Percentiles rank a stretch among this genome's conserved stretches.
phyloP scores from a whole-genome alignment of 1,140 invertebrate species.

The Hyphantria cunea region DNA sequence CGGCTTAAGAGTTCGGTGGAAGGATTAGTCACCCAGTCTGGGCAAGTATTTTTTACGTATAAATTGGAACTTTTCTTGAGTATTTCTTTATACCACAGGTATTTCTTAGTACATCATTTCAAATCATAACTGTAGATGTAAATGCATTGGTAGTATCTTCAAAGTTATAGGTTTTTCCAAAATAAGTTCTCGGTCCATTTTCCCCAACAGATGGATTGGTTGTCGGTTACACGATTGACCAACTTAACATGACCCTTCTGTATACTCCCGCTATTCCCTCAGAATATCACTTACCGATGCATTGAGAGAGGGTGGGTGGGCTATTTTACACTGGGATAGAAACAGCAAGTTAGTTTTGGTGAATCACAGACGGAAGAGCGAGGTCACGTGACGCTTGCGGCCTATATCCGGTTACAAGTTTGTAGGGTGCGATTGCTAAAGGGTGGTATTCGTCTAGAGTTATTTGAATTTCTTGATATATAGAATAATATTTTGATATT shows the following conservation, averaged over 20 bases:
- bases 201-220: slow-evolving; percentile 37
- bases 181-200: slow-evolving; percentile 45
- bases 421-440: slow-evolving; percentile 23
- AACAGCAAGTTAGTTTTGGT: slow-evolving; percentile 43
- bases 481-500: slow-evolving; percentile 5
- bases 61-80: too few species aligned
- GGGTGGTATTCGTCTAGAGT: slow-evolving; percentile 21
- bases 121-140: too few species aligned
- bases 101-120: too few species aligned
- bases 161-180: slow-evolving; percentile 18
- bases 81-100: too few species aligned
- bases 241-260: slow-evolving; percentile 2
- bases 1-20: too few species aligned
- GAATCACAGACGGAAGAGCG: slow-evolving; percentile 46
- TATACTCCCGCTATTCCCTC: background rate
- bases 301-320: background rate
- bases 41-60: too few species aligned
- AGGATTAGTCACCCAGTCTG: too few species aligned
- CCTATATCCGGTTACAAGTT: slow-evolving; percentile 35
- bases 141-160: too few species aligned
- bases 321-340: slow-evolving; percentile 25
- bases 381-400: slow-evolving; percentile 41
- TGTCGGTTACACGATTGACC: slow-evolving; percentile 28
- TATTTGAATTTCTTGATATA: slow-evolving; percentile 15
- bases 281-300: background rate